Conservation (phyloP, 2,888 invertebrate genomes). For the Limnephilus rhombicus region DNA sequence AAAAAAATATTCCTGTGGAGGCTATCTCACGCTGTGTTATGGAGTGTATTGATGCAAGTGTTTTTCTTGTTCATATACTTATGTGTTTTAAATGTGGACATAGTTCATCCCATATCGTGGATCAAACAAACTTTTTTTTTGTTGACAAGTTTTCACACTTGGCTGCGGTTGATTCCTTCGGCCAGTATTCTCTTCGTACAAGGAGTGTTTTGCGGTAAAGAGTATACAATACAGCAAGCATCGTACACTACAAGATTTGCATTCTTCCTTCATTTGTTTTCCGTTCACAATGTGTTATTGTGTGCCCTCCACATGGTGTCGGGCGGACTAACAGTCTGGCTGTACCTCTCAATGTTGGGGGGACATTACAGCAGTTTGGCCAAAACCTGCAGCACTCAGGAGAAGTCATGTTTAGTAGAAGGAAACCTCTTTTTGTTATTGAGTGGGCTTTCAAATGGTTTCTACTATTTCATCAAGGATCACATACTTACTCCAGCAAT, state of each 20-base stretch:
- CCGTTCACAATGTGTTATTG: conserved; percentile 79
- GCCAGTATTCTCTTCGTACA: conserved; percentile 82
- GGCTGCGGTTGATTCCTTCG: conserved; percentile 82
- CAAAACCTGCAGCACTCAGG: conserved; percentile 73
- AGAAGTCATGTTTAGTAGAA: conserved; percentile 80
- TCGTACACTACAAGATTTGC: conserved; percentile 83
- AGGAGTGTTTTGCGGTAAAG: conserved; percentile 85
- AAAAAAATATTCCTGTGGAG: conserved; percentile 79
- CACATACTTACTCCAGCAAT: conserved; percentile 77
- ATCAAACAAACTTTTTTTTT: conserved; percentile 79
- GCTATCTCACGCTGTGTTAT: conserved; percentile 79
- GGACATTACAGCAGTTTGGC: conserved; percentile 78
- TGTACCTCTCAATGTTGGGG: conserved; percentile 83
- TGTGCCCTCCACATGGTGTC: conserved; percentile 79
- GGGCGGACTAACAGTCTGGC: conserved; percentile 83
- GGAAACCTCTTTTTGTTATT: conserved; percentile 83
- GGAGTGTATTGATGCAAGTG: conserved; percentile 79
- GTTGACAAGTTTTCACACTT: conserved; percentile 81
- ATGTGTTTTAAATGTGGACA: conserved; percentile 79
- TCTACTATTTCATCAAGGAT: conserved; percentile 78
- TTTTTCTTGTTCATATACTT: conserved; percentile 76
- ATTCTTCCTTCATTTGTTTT: conserved; percentile 81
- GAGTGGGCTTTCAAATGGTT: conserved; percentile 83
- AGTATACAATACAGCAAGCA: conserved; percentile 80
- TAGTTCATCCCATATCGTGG: conserved; percentile 83